These are phyloP conservation scores for Harpalus rubripes DNA, from an alignment of 2,888 invertebrate genomes.

Conservation along the genomic window DNA sequence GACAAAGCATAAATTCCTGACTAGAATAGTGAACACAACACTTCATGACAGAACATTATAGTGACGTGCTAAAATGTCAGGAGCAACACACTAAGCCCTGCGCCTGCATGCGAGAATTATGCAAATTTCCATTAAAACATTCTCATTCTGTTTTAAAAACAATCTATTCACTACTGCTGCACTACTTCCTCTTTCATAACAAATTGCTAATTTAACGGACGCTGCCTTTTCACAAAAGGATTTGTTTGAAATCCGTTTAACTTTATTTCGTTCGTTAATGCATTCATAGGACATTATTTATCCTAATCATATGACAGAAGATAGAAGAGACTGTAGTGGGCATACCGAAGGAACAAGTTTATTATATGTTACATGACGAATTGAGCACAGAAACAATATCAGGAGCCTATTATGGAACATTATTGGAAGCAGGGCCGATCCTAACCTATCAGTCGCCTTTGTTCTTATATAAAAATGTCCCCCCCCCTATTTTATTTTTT, in stretches of 20 bases:
- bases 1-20: slow-evolving; percentile 38
- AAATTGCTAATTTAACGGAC: slow-evolving; percentile 20
- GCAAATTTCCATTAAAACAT: slow-evolving; percentile 23
- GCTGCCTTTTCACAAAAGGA: slow-evolving; percentile 1
- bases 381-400: too few relatives aligned
- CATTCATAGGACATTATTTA: too few relatives aligned
- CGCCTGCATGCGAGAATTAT: slow-evolving; percentile 9
- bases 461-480: too few relatives aligned
- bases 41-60: slow-evolving; percentile 16
- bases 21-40: slow-evolving; percentile 25
- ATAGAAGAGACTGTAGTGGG: too few relatives aligned
- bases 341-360: too few relatives aligned
- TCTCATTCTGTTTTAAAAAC: slow-evolving; percentile 13
- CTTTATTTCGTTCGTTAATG: not conserved
- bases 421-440: too few relatives aligned
- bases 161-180: not conserved
- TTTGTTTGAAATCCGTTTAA: slow-evolving; percentile 1
- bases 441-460: too few relatives aligned
- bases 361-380: too few relatives aligned
- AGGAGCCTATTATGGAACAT: too few relatives aligned
- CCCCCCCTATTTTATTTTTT: too few relatives aligned
- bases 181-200: not conserved
- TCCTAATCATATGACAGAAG: too few relatives aligned
- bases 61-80: slow-evolving; percentile 27
- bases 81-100: not conserved